A percentile compares a stretch with the other conserved stretches of the same genome.
Evolutionary conservation across 2,113 vertebrate species (phyloP).

Genomic region (Diglossa brunneiventris): DNA sequence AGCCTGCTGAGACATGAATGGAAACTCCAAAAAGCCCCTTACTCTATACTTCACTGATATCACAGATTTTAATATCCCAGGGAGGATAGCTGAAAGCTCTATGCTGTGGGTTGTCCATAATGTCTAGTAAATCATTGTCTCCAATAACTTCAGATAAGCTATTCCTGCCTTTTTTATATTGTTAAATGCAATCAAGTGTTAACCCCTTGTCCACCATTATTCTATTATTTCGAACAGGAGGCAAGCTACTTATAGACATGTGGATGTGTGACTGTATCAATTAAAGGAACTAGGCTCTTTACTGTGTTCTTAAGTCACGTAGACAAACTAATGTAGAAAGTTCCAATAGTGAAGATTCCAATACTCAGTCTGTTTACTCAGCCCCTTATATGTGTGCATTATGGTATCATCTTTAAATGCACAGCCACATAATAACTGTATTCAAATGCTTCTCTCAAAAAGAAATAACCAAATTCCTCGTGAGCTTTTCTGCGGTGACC

Average conservation of each 20-base stretch:
- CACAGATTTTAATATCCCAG: background rate
- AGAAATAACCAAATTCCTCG: background rate
- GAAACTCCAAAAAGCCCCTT: background rate
- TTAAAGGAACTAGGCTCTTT: background rate
- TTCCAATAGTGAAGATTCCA: background rate
- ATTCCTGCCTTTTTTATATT: background rate
- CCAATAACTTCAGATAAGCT: background rate
- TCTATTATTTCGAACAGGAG: background rate
- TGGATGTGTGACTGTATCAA: background rate
- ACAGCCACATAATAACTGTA: background rate
- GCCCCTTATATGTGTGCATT: background rate
- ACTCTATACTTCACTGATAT: background rate
- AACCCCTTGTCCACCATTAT: background rate
- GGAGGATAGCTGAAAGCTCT: background rate
- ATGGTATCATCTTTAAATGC: background rate
- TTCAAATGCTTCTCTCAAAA: background rate
- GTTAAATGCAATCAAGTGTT: constrained; percentile 4
- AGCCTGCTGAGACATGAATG: background rate
- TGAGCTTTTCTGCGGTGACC: constrained; percentile 1
- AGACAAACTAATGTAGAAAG: background rate
- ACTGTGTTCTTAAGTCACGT: background rate
- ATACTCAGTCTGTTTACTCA: background rate
- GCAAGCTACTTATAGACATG: background rate
- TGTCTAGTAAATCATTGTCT: background rate
- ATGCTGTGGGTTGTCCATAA: background rate